Percentiles rank a stretch among this genome's conserved stretches.
These are phyloP conservation scores for Rhinogobius similis DNA, from an alignment of 2,113 vertebrate species.

Conservation along the genomic window DNA sequence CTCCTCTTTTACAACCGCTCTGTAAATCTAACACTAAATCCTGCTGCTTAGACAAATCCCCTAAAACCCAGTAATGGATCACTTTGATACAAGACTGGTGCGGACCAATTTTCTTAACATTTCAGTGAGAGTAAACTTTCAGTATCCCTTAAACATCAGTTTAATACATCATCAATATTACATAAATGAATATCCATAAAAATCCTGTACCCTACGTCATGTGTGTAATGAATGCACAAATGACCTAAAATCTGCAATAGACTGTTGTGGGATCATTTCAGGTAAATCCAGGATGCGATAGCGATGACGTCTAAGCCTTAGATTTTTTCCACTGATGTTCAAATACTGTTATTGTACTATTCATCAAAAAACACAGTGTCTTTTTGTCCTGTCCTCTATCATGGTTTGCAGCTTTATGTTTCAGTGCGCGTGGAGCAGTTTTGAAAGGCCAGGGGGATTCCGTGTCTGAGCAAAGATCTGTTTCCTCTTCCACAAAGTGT, in stretches of 20 bases:
- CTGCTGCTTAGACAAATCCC: slow-evolving; percentile 1
- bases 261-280: not conserved
- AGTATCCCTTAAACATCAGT: not conserved
- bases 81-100: not conserved
- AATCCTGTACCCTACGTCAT: too few species aligned
- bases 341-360: not conserved
- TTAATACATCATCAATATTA: too few species aligned
- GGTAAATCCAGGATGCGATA: not conserved
- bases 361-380: slow-evolving; percentile 4
- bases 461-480: slow-evolving; percentile 1
- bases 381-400: slow-evolving; percentile 1
- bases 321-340: not conserved
- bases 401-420: not conserved
- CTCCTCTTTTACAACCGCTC: slow-evolving; percentile 4
- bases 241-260: not conserved
- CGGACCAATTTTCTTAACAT: not conserved
- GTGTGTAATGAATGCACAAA: too few species aligned
- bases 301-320: not conserved
- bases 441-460: slow-evolving; percentile 2
- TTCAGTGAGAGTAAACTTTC: not conserved
- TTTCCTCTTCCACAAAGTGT: slow-evolving; percentile 4
- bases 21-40: slow-evolving; percentile 5
- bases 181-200: too few species aligned
- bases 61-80: slow-evolving; percentile 3
- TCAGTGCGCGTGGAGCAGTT: not conserved